Evolutionary conservation across 2,113 vertebrate species (phyloP), one percentile per base, ranked within the genome.

Genomic region (Platichthys flesus): DNA sequence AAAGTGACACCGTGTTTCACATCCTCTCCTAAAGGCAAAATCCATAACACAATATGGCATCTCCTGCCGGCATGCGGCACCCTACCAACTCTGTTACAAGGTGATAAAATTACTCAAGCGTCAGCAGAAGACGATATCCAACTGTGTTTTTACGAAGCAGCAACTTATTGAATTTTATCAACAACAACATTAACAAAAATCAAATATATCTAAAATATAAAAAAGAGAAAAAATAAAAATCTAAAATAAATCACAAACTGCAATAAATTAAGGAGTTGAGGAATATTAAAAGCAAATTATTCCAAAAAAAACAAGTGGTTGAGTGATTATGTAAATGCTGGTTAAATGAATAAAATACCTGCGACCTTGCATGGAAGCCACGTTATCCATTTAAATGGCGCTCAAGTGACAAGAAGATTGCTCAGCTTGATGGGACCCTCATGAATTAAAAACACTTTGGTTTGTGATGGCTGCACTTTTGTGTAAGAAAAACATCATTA

Each of bases 1-100:
- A 56, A 71, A 54, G 59, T 76, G 52, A 31, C 71, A 18, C 35
- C 37, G 42, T 26, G 47, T 72, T 78, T 60, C 79, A 73, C 49
- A 28, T 65, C n/a, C 15, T 65, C 40, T 67, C 68, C 65, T 31
- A 57, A 70, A 74, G 62, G 42, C 65, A 71, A 58, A 70, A 61
- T 72, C 54, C 37, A 47, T 55, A 75, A 72, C 47, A 51, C 71
- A 83, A 66, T 71, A 67, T 72, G 71, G 49, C 72, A 56, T 51
- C 69, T 77, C 84, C 82, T 74, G 74, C 74, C 70, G 79, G 9
- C 56, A 68, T 14, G 61, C 35, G 75, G 75, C 72, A 21, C 59
- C 69, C 69, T 23, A 54, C 64, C 24, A 42, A 69, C 2, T 75
- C 63, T 24, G 69, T 76, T 52, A 64, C 35, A n/a, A 67, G 40